Evolutionary conservation across 2,888 invertebrate species (phyloP), one percentile per base, ranked within the genome.

Genomic region (Odontocerum albicorne): DNA sequence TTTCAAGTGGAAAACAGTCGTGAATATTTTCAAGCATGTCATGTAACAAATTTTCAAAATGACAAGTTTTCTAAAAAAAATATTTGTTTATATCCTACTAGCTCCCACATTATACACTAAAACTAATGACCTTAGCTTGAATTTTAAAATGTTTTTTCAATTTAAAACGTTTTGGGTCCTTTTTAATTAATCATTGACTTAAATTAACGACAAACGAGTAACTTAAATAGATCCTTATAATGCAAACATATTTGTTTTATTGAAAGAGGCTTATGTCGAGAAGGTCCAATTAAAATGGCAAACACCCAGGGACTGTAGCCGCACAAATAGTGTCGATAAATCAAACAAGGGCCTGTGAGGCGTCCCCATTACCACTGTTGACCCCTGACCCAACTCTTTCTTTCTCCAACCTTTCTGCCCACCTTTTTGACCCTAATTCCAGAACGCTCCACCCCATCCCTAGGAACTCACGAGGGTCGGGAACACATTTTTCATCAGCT

Each of bases 241-340:
- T n/a, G n/a, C n/a, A n/a, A n/a, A n/a, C 7, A 35, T 12, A 35
- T 10, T 35, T 10, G n/a, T 35, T 8, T 27, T 12, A 35, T 35
- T 12, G 4, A 12, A n/a, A 8, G n/a, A 27, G 31, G 27, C 38
- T 38, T 31, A 38, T n/a, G 15, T 17, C 27, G 21, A 49, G 17
- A 46, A 42, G 31, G 22, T 15, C 45, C 46, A 38, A 53, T 53
- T 53, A 53, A 53, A 53, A 46, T 15, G 53, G 32, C 21, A 36
- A 45, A 43, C 46, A 4, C 43, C 53, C 16, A 20, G 40, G 36
- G 50, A 56, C 51, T 49, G 56, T 57, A 47, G 42, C 56, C 46
- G 33, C 44, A 52, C 52, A 57, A 57, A 57, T 51, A 54, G 51
- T 16, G 27, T 33, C 52, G 47, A 57, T 57, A 57, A 57, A 57